Percentiles rank a stretch among this genome's conserved stretches.
phyloP scores from a whole-genome alignment of 2,113 vertebrate genomes.

The Callopanchax toddi region DNA sequence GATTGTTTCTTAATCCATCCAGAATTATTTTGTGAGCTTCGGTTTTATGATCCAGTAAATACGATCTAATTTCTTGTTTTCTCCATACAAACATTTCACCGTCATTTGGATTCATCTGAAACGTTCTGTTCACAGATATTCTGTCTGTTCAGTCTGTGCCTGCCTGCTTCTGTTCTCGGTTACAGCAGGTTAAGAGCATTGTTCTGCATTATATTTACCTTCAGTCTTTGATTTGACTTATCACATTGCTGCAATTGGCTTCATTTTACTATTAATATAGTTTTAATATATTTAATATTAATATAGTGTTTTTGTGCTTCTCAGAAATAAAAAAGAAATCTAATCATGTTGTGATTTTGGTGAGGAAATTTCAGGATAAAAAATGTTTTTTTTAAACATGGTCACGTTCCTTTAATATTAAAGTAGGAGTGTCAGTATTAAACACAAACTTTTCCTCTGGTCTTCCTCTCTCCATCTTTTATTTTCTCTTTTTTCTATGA shows the following conservation, averaged over 20 bases:
- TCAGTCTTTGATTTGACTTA: no score
- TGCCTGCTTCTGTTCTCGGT: no score
- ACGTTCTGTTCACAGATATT: no score
- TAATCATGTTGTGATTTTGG: background rate
- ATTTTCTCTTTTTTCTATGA: background rate
- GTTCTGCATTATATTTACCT: no score
- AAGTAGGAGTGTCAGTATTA: background rate
- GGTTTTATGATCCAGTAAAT: background rate
- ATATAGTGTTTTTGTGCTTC: background rate
- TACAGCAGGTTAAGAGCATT: no score
- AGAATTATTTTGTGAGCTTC: background rate
- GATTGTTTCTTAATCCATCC: background rate
- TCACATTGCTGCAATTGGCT: background rate
- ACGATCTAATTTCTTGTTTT: no score
- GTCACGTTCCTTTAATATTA: no score
- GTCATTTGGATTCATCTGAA: background rate
- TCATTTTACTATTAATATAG: background rate
- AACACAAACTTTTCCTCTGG: background rate
- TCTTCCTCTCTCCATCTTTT: background rate
- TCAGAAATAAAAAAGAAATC: background rate
- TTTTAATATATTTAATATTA: background rate
- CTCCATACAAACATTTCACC: background rate
- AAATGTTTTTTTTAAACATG: no score
- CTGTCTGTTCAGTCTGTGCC: no score
- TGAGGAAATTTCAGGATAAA: no score